Percentiles rank a stretch among this genome's conserved stretches.
These are phyloP conservation scores for Turritopsis rubra DNA, from an alignment of 30 jellyfish, hydroid and myxozoan species.

Conservation along the genomic window DNA sequence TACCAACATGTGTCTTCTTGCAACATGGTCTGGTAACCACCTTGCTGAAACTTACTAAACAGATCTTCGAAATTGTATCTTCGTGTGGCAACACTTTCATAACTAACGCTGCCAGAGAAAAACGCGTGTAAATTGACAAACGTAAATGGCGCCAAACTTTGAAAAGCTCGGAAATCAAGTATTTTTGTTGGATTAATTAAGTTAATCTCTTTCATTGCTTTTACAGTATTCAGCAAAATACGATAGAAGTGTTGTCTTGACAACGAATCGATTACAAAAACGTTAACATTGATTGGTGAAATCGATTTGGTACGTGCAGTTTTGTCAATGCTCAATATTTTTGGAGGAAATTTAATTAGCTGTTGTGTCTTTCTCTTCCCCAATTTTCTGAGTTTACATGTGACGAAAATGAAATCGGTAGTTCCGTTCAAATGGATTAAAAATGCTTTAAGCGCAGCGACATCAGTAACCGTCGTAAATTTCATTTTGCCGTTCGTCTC, in stretches of 20 bases:
- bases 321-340: neutral
- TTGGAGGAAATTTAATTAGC: slow-evolving; percentile 34
- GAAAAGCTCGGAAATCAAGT: slow-evolving; percentile 53
- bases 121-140: slow-evolving; percentile 71
- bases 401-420: slow-evolving; percentile 31
- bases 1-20: slow-evolving; percentile 95
- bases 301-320: neutral
- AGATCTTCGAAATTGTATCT: slow-evolving; percentile 40
- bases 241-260: slow-evolving; percentile 80
- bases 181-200: slow-evolving; percentile 8
- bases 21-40: slow-evolving; percentile 48
- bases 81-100: slow-evolving; percentile 32
- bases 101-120: slow-evolving; percentile 59
- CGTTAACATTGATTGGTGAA: slow-evolving; percentile 36
- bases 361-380: slow-evolving; percentile 18
- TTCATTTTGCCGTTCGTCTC: slow-evolving; percentile 29
- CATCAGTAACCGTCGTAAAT: neutral
- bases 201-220: slow-evolving; percentile 29
- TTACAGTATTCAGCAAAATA: slow-evolving; percentile 47
- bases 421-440: slow-evolving; percentile 34
- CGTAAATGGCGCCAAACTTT: slow-evolving; percentile 86
- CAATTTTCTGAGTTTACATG: slow-evolving; percentile 19
- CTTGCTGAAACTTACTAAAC: slow-evolving; percentile 23
- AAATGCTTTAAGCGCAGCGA: slow-evolving; percentile 24
- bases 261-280: slow-evolving; percentile 67